A percentile compares a stretch with the other conserved stretches of the same genome.
phyloP scores from a whole-genome alignment of 2,888 invertebrate species.

The Cerastis leucographa region DNA sequence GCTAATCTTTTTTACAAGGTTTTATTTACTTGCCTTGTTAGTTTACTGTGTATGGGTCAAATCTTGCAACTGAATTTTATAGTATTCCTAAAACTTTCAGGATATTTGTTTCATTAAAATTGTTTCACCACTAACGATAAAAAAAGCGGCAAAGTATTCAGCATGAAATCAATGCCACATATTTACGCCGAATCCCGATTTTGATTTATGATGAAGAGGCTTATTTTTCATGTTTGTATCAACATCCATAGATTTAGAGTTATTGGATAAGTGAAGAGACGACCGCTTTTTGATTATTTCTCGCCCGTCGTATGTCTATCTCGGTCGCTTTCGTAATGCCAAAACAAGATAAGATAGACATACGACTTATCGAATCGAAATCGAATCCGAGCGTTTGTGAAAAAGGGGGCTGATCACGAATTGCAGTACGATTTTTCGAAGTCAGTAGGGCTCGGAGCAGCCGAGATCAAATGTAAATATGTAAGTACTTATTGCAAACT shows the following conservation, averaged over 20 bases:
- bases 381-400: too few relatives aligned
- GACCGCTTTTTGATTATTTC: background rate
- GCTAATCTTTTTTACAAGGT: background rate
- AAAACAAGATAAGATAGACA: too few relatives aligned
- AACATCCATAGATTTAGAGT: background rate
- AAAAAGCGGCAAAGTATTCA: background rate
- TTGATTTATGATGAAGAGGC: background rate
- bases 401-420: background rate
- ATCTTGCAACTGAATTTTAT: background rate
- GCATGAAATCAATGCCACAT: background rate
- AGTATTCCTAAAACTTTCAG: background rate
- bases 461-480: constrained; percentile 14
- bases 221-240: background rate
- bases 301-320: too few relatives aligned
- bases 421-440: background rate
- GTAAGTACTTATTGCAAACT: constrained; percentile 32
- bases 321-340: too few relatives aligned
- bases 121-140: background rate
- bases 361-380: too few relatives aligned
- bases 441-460: background rate
- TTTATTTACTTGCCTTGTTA: background rate
- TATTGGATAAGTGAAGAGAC: background rate
- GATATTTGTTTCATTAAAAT: background rate
- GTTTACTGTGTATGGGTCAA: too few relatives aligned
- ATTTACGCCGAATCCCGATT: background rate